Base-by-base conservation (phyloP, 2,888 invertebrate genomes). In the Drosophila neotestacea region DNA sequence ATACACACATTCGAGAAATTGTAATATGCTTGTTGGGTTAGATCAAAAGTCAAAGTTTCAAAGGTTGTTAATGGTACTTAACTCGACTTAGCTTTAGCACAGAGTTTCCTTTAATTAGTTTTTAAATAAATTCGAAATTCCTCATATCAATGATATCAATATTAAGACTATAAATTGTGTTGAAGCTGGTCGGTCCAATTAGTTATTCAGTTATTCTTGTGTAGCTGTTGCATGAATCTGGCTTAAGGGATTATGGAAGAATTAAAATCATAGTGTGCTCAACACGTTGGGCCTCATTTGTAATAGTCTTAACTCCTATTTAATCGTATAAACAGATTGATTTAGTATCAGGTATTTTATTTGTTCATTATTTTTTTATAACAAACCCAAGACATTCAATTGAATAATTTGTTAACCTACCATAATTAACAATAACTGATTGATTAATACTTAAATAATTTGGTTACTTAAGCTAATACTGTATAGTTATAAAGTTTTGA, bases 1-100 rank as follows among this genome's bases (percentile, higher is more conserved):
- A 13, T n/a, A 38, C 42, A 32, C 2, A 52, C 11, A 41, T 13
- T 11, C 22, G 22, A 11, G 27, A n/a, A 7, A 38, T 28, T 10
- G 10, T n/a, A 50, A 48, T 52, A 5, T 32, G 54, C 41, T 41
- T 32, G 41, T 22, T 55, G n/a, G 54, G 9, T 22, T n/a, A 52
- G 13, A 42, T 56, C 54, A n/a, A 46, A 55, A 36, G 38, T 68
- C 42, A 46, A 64, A 50, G 54, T 27, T 54, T 9, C 42, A 10
- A 42, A 51, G 39, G 42, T 60, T 50, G 41, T 51, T 61, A 61
- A 52, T 28, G 32, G 34, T 16, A 30, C 44, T 61, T 61, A 51
- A 13, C 28, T 61, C 10, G 16, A 13, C 27, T 11, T 6, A n/a
- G 11, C 11, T 36, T 30, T 13, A 16, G 6, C 36, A n/a, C 13